Evolutionary conservation across 2,113 vertebrate genomes (phyloP), one percentile per base, ranked within the genome.

Genomic region (Saguinus imperator): DNA sequence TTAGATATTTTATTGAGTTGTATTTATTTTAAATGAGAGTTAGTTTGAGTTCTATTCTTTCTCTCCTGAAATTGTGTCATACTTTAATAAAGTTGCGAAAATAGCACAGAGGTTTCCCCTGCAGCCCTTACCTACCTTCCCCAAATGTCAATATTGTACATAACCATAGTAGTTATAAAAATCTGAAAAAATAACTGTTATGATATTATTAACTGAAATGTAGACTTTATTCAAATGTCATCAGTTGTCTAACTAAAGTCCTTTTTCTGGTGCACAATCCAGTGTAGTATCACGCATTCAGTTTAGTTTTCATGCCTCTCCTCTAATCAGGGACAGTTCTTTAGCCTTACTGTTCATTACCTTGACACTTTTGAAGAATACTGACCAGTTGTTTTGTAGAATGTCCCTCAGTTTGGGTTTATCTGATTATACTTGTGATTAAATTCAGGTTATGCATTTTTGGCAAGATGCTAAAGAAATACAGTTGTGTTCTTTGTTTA

Each of bases 21-120:
- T 66, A 57, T n/a, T 94, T 94, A 83, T 29, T 77, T 6, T 94
- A 50, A 50, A 57, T 58, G 55, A 16, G 43, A 50, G 43, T 82
- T 83, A 79, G 45, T 95, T 92, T 94, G n/a, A 5, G n/a, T 29
- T 94, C 12, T 94, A 80, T 43, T 87, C 48, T 40, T 85, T 89
- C 32, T 45, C 14, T 92, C 21, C 27, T 50, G 57, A 93, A 87
- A 58, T 61, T 45, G 50, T 79, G 73, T 83, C 3, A 66, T 4
- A 76, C 70, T 87, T 89, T 27, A 85, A 23, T 72, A 76, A 75
- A 72, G 43, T 48, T 73, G 16, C 2, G n/a, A 64, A 94, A 70
- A 20, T 17, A 89, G 25, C 58, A 76, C 9, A 95, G 27, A 45
- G 52, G 2, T 95, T 77, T 87, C 8, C 14, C 50, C 18, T 77